Percentiles rank a stretch among this genome's conserved stretches.
These are phyloP conservation scores for Tenthredo livida DNA, from an alignment of 2,888 invertebrate species.

Conservation along the genomic window DNA sequence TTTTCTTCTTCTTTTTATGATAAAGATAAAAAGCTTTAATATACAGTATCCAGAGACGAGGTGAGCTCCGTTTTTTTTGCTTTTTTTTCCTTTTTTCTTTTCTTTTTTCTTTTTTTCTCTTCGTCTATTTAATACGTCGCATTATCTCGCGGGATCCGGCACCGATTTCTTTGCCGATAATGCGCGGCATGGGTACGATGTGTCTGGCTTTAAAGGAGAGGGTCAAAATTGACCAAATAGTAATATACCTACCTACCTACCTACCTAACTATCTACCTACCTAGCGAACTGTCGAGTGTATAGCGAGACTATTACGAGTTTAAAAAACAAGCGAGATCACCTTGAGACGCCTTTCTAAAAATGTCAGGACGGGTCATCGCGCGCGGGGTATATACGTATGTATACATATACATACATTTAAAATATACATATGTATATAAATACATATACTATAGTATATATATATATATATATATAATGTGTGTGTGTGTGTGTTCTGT, in stretches of 20 bases:
- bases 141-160: constrained; percentile 4
- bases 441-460: not conserved
- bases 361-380: constrained; percentile 51
- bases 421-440: not conserved
- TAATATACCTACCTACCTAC: not conserved
- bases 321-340: constrained; percentile 50
- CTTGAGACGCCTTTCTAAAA: constrained; percentile 51
- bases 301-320: constrained; percentile 50
- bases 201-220: not conserved
- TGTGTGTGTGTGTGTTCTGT: not conserved
- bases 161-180: constrained; percentile 13
- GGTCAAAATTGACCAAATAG: constrained; percentile 18
- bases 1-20: too few relatives aligned
- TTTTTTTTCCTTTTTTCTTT: too few relatives aligned
- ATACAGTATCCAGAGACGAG: not conserved
- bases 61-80: not conserved
- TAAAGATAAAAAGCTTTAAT: too few relatives aligned
- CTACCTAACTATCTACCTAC: not conserved
- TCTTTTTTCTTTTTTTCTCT: not conserved
- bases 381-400: not conserved
- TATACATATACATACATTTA: not conserved
- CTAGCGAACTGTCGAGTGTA: constrained; percentile 20
- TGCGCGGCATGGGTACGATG: not conserved
- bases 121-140: not conserved
- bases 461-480: not conserved